These are phyloP conservation scores for Apodemia zela DNA, from an alignment of 2,888 invertebrate genomes.

Conservation along the genomic window DNA sequence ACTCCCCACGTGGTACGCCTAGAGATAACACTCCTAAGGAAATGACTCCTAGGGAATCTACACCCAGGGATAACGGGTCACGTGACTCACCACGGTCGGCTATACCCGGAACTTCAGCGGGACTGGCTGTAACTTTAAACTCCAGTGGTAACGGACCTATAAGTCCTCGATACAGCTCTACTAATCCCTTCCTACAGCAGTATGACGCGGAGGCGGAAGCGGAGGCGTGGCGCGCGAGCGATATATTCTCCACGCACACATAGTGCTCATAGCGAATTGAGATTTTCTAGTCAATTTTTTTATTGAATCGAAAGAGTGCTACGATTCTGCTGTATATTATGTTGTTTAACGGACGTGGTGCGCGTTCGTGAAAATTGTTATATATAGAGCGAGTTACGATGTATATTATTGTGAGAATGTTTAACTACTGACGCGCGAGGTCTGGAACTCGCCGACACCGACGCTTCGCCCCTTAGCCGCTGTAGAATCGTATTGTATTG, in stretches of 20 bases:
- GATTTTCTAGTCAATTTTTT: conserved; percentile 79
- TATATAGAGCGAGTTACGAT: conserved; percentile 75
- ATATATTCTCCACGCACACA: conserved; percentile 75
- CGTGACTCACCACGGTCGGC: conserved; percentile 61
- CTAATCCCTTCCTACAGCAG: conserved; percentile 82
- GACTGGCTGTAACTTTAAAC: conserved; percentile 82
- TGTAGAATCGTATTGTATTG: conserved; percentile 68
- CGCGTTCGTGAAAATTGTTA: conserved; percentile 72
- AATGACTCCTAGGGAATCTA: conserved; percentile 42
- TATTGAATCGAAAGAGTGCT: conserved; percentile 74
- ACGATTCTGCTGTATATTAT: conserved; percentile 76
- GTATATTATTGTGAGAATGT: conserved; percentile 78
- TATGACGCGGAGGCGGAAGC: conserved; percentile 75
- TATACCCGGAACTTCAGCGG: conserved; percentile 81
- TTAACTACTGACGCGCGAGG: conserved; percentile 63
- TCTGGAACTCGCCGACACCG: conserved; percentile 52
- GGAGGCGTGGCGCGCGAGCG: conserved; percentile 70
- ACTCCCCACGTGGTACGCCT: conserved; percentile 49
- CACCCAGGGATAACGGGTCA: conserved; percentile 46
- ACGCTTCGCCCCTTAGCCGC: conserved; percentile 59
- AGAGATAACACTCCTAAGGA: conserved; percentile 44
- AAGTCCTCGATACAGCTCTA: conserved; percentile 70
- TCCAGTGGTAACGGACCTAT: conserved; percentile 42
- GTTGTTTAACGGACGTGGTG: conserved; percentile 67
- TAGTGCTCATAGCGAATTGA: conserved; percentile 74